Percentiles rank a stretch among this genome's conserved stretches.
These are phyloP conservation scores for Girardinichthys multiradiatus DNA, from an alignment of 2,113 vertebrate species.

Conservation along the genomic window DNA sequence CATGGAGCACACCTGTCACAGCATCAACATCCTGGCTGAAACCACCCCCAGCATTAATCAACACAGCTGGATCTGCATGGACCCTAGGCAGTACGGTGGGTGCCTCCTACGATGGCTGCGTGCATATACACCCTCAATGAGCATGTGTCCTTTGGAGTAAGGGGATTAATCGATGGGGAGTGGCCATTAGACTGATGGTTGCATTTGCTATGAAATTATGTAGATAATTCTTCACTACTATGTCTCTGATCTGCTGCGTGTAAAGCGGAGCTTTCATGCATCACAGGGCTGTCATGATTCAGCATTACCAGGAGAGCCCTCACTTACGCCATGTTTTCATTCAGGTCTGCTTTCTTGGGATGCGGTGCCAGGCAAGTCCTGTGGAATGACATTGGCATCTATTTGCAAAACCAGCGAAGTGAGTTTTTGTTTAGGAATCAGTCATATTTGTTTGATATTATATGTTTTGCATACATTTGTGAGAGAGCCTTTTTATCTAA, in stretches of 20 bases:
- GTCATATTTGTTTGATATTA: background rate
- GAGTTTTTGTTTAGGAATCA: slow-evolving; percentile 56
- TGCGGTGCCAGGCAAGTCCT: slow-evolving; percentile 91
- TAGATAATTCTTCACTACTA: slow-evolving; percentile 15
- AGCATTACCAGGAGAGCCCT: slow-evolving; percentile 13
- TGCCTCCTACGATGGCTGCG: slow-evolving; percentile 50
- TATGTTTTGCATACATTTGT: background rate
- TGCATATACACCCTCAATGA: slow-evolving; percentile 32
- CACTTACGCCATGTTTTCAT: slow-evolving; percentile 45
- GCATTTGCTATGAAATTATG: slow-evolving; percentile 40
- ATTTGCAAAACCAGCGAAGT: slow-evolving; percentile 97
- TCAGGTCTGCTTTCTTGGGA: slow-evolving; percentile 95
- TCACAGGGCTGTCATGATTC: slow-evolving; percentile 43
- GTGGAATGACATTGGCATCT: slow-evolving; percentile 91
- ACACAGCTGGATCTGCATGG: slow-evolving; percentile 88
- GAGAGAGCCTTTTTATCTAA: background rate
- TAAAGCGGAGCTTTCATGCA: background rate
- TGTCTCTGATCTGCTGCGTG: slow-evolving; percentile 13
- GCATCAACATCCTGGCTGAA: slow-evolving; percentile 90
- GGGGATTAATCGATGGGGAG: slow-evolving; percentile 41
- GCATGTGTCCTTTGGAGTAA: slow-evolving; percentile 43
- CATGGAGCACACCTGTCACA: slow-evolving; percentile 94
- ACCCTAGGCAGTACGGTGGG: slow-evolving; percentile 95
- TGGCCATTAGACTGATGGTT: slow-evolving; percentile 25
- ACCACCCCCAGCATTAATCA: slow-evolving; percentile 87